Evolutionary conservation across 2,113 vertebrate species (phyloP).

Genomic region (Miniopterus natalensis): DNA sequence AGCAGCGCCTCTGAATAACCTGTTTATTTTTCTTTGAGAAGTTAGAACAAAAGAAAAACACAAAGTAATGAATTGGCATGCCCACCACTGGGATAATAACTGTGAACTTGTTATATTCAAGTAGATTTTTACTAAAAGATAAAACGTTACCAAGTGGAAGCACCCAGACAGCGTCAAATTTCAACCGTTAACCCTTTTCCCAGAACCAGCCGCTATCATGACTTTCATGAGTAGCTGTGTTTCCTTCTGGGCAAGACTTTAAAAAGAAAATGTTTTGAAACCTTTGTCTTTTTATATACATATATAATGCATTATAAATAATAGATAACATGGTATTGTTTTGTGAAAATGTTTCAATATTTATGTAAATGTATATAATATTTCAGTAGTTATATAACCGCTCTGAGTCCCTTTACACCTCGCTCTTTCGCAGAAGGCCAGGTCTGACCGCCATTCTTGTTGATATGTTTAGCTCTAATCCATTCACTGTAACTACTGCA

Average conservation of each 20-base stretch:
- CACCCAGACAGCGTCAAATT: background rate
- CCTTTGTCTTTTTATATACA: background rate
- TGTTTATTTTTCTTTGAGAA: constrained; percentile 49
- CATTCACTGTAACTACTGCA: constrained; percentile 23
- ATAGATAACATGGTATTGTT: background rate
- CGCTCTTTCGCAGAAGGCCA: background rate
- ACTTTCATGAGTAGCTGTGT: background rate
- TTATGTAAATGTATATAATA: background rate
- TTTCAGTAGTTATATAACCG: background rate
- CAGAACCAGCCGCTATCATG: background rate
- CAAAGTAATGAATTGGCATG: constrained; percentile 39
- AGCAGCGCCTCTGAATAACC: constrained; percentile 22
- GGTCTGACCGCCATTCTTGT: constrained; percentile 59
- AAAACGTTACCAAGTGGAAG: background rate
- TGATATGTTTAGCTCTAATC: constrained; percentile 39
- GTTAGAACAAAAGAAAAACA: constrained; percentile 69
- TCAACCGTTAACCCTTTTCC: background rate
- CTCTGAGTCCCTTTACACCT: background rate
- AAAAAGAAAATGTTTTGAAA: constrained; percentile 50
- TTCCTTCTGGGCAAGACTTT: constrained; percentile 28
- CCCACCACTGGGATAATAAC: background rate
- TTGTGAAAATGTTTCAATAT: constrained; percentile 29
- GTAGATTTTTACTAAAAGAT: constrained; percentile 34
- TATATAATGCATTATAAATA: background rate
- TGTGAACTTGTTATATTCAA: constrained; percentile 42